Evolutionary conservation across 2,888 invertebrate species (phyloP), one percentile per base, ranked within the genome.

Genomic region (Arrhopalites spinosus): DNA sequence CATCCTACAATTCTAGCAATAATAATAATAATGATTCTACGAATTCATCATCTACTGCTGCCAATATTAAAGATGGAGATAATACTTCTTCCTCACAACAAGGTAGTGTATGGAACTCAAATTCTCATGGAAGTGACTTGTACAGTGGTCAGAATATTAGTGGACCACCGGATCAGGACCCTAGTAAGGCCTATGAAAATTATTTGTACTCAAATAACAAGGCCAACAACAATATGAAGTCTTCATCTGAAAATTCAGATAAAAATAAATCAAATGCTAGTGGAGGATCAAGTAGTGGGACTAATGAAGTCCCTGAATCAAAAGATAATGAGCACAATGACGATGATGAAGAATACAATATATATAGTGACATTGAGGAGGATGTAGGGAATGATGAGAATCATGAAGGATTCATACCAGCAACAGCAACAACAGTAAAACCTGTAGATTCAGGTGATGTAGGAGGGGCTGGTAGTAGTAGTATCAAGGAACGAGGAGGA

Each of bases 291-390:
- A 79, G 36, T 0, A 73, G 59, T n/a, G 80, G 81, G n/a, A n/a
- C n/a, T n/a, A n/a, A n/a, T 15, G 79, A 81, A 43, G n/a, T n/a
- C n/a, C n/a, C n/a, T n/a, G 80, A 82, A 15, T 64, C 73, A 13
- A 76, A 77, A 15, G 73, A 76, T 50, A 73, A 74, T 8, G 76
- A 83, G 23, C 84, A 77, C 17, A 64, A 77, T 36, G 74, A 76
- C 8, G 77, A 83, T 29, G 84, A 84, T 63, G 85, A 85, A 56
- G 89, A 90, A 78, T 86, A 89, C 53, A 90, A 90, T 81, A 88
- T 90, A 80, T 90, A 90, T 82, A 89, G 89, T 78, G 90, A 90
- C 79, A 89, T 90, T 63, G 90, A 90, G 83, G 43, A 64, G 36
- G 64, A 64, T 36, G 36, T n/a, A 45, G 66, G 23, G 23, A 20